Evolutionary conservation across 2,888 invertebrate species (phyloP), one percentile per base, ranked within the genome.

Genomic region (Spodoptera picta): DNA sequence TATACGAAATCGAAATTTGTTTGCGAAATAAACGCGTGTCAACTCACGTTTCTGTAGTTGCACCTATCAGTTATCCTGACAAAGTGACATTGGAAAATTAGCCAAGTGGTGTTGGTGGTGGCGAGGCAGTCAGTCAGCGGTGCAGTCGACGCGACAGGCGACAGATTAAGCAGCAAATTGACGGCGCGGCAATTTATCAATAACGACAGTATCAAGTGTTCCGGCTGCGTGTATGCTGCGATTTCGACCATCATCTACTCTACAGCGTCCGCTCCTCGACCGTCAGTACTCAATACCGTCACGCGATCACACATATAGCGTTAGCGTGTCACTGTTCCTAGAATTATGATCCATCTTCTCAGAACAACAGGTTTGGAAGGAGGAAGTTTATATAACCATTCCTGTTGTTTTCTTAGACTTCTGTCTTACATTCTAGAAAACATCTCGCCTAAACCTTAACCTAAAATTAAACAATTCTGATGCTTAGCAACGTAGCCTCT

Each of bases 191-290:
- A 94, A 94, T 94, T 94, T 94, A 93, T 93, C 93, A 94, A 94
- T 94, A 93, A 93, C 90, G 92, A 91, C 91, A 91, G 89, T 86
- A 86, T 88, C 76, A 89, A 93, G 93, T 90, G 92, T 93, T 93
- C 93, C 93, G 92, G 93, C 84, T 88, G 65, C 75, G 81, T 82
- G 78, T 47, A 79, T 82, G 83, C 72, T 80, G 83, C 85, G 89
- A 89, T 91, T 93, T 93, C 87, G 93, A 92, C 84, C 83, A 86
- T 83, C 86, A 82, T 76, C 81, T 73, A 36, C 36, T 65, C 72
- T 70, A 56, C 64, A 68, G 67, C 83, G 78, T 76, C 81, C 80
- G 84, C 79, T 69, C 60, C 41, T 36, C 36, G 6, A 36, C 9
- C 36, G 36, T 7, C 9, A 3, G 27, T 27, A 27, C 27, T 43